phyloP scores from a whole-genome alignment of 2,113 vertebrate genomes.

The Gavia stellata region DNA sequence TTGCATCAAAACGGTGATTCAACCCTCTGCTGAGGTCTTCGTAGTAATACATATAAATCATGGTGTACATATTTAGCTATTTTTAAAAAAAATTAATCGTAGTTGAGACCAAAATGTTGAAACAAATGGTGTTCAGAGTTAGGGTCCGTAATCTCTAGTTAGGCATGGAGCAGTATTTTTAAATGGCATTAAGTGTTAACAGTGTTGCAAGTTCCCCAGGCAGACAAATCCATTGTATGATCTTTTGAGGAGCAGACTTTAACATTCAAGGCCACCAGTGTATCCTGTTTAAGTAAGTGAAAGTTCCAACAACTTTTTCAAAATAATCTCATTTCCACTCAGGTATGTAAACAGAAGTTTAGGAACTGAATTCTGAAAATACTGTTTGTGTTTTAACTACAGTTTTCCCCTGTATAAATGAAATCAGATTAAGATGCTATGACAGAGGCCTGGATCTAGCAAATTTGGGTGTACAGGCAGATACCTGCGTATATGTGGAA shows the following conservation, averaged over 20 bases:
- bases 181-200: background rate
- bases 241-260: background rate
- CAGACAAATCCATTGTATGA: background rate
- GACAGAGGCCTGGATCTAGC: background rate
- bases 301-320: background rate
- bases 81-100: background rate
- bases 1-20: background rate
- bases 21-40: background rate
- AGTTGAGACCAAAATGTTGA: background rate
- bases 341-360: background rate
- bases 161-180: background rate
- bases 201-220: background rate
- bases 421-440: background rate
- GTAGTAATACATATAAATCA: background rate
- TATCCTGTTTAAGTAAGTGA: background rate
- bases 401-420: background rate
- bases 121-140: background rate
- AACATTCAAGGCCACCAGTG: background rate
- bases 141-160: background rate
- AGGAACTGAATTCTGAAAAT: background rate
- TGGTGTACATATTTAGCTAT: background rate
- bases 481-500: background rate
- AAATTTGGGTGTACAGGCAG: background rate
- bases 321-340: background rate
- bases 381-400: background rate